Conservation (phyloP, 92 coral and sea anemone genomes). For the Galaxea fascicularis region DNA sequence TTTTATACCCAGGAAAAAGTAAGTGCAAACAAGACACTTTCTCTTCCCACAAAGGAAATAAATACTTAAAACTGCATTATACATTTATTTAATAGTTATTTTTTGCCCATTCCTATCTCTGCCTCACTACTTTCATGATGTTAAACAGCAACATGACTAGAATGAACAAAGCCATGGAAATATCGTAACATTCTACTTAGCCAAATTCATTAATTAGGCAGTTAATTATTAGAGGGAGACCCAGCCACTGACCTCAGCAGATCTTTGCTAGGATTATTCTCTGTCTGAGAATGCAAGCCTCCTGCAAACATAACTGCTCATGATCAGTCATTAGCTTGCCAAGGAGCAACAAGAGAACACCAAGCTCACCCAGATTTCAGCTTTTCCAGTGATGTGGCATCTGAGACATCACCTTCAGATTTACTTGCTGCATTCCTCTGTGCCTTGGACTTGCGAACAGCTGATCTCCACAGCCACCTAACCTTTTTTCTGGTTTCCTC, state of each 20-base stretch:
- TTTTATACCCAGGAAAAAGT: neutral
- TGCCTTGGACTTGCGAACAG: slow-evolving; percentile 71
- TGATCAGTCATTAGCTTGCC: neutral
- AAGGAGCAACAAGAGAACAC: neutral
- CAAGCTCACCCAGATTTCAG: slow-evolving; percentile 59
- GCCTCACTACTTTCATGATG: neutral
- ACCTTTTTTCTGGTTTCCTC: slow-evolving; percentile 72
- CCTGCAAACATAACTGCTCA: too few relatives aligned
- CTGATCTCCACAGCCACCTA: slow-evolving; percentile 85
- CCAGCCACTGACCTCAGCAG: neutral
- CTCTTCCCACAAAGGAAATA: slow-evolving; percentile 27
- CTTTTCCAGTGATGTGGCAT: slow-evolving; percentile 51
- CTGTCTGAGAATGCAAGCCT: neutral
- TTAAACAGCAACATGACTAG: slow-evolving; percentile 5
- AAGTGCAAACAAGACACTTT: neutral
- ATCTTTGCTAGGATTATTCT: neutral
- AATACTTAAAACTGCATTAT: neutral
- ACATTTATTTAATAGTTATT: too few relatives aligned
- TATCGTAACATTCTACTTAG: neutral
- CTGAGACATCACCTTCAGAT: neutral
- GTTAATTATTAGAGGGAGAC: neutral
- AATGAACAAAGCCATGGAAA: neutral
- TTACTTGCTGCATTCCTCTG: slow-evolving; percentile 34
- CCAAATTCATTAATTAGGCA: neutral
- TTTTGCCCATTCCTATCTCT: neutral